These are phyloP conservation scores for Portevinia maculata DNA, from an alignment of 2,888 invertebrate species.

Conservation along the genomic window DNA sequence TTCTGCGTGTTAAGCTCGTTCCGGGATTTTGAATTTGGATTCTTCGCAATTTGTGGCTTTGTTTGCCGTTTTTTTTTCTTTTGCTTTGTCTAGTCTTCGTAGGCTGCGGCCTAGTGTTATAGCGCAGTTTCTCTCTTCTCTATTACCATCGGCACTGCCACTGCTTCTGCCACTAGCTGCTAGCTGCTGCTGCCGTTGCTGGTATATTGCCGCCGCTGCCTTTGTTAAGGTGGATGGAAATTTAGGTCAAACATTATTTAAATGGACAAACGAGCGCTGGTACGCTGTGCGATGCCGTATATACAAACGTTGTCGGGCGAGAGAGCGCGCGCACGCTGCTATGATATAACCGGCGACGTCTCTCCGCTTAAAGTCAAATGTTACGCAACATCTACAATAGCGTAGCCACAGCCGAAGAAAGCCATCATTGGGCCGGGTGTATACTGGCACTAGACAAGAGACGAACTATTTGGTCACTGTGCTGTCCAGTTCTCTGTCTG, in stretches of 20 bases:
- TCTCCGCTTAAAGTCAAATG: slow-evolving; percentile 74
- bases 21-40: slow-evolving; percentile 59
- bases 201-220: slow-evolving; percentile 31
- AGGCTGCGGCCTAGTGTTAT: neutral
- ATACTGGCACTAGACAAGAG: slow-evolving; percentile 57
- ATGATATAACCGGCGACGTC: slow-evolving; percentile 74
- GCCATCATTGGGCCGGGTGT: slow-evolving; percentile 34
- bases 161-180: slow-evolving; percentile 39
- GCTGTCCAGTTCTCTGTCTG: slow-evolving; percentile 65
- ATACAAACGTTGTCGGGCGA: slow-evolving; percentile 38
- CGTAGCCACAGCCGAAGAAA: slow-evolving; percentile 59
- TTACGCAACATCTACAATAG: slow-evolving; percentile 73
- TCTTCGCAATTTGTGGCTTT: slow-evolving; percentile 21
- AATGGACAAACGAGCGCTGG: slow-evolving; percentile 76
- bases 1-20: slow-evolving; percentile 49
- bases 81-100: slow-evolving; percentile 37
- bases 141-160: slow-evolving; percentile 9
- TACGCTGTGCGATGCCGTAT: slow-evolving; percentile 71
- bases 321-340: slow-evolving; percentile 55
- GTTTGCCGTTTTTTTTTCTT: slow-evolving; percentile 21
- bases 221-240: slow-evolving; percentile 77
- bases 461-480: slow-evolving; percentile 68
- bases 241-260: slow-evolving; percentile 78
- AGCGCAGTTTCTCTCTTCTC: slow-evolving; percentile 3
- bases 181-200: slow-evolving; percentile 15